Evolutionary conservation across 1,140 invertebrate species (phyloP), one percentile per base, ranked within the genome.

Genomic region (Tetragnatha versicolor): DNA sequence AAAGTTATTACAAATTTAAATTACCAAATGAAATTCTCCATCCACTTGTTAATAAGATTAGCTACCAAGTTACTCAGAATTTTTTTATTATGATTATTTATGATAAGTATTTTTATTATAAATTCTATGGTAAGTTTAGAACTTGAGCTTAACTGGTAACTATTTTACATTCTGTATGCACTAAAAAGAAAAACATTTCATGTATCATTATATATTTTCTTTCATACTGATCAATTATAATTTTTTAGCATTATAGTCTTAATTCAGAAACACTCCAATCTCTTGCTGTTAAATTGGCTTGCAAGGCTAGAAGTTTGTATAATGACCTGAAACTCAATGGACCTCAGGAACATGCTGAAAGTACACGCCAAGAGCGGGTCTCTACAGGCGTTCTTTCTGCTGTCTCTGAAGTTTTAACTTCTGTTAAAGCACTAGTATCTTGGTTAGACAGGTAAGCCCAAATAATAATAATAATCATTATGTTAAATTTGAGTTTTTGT

Each of bases 221-320:
- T 61, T 33, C 25, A n/a, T 27, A 60, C 31, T 29, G n/a, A 2
- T 60, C 33, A 31, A 29, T 7, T 51, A 53, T 69, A 33, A n/a
- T 53, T 55, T 72, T 58, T 12, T 33, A 81, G 88, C 93, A 97
- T 85, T 96, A 95, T 89, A 93, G 94, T 83, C 86, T 95, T 79
- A 92, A 94, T 80, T 90, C 93, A 81, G 95, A 97, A 87, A 97
- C 95, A 85, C 87, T 97, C 33, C 95, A 97, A 86, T 90, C 93
- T 79, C 86, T 97, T 79, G 93, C 95, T 1, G 86, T 97, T 65
- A 90, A 93, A 80, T 87, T 97, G 39, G 93, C 93, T 0, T 95
- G 93, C 82, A 91, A 92, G 79, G 92, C 94, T 2, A 89, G 92
- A 31, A 93, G 92, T 84, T 88, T 97, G 37, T 91, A 91, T 83